These are phyloP conservation scores for Pheosia tremula DNA, from an alignment of 2,888 invertebrate genomes.

Conservation along the genomic window DNA sequence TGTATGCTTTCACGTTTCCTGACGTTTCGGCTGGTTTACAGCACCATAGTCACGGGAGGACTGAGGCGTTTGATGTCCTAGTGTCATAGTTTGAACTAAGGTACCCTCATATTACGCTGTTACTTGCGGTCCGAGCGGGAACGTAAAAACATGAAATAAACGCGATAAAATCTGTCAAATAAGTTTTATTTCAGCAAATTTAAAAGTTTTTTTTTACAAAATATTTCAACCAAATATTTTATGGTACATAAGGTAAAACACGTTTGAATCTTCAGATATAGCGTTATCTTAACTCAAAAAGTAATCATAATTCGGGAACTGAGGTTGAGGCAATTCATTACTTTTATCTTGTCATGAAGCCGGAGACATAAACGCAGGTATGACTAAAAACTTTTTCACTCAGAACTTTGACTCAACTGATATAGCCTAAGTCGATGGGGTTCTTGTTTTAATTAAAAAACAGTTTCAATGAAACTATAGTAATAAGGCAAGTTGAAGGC, in stretches of 20 bases:
- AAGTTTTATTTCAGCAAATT: too few relatives aligned
- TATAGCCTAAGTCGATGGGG: slow-evolving; percentile 40
- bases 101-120: too few relatives aligned
- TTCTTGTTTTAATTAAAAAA: slow-evolving; percentile 53
- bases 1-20: too few relatives aligned
- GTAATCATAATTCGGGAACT: slow-evolving; percentile 4
- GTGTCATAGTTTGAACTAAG: too few relatives aligned
- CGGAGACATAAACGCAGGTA: slow-evolving; percentile 28
- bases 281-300: slow-evolving; percentile 2
- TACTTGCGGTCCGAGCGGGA: too few relatives aligned
- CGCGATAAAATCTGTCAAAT: too few relatives aligned
- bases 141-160: too few relatives aligned
- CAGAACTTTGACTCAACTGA: slow-evolving; percentile 41
- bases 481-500: neutral
- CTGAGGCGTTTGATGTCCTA: too few relatives aligned
- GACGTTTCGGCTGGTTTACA: too few relatives aligned
- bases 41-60: too few relatives aligned
- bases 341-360: slow-evolving; percentile 10
- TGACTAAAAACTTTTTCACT: slow-evolving; percentile 45
- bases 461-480: slow-evolving; percentile 34
- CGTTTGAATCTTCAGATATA: neutral
- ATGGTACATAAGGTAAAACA: neutral
- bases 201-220: too few relatives aligned
- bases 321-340: slow-evolving; percentile 1
- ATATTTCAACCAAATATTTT: neutral